These are phyloP conservation scores for Malurus splendens DNA, from an alignment of 2,797 vertebrate species.

Conservation along the genomic window DNA sequence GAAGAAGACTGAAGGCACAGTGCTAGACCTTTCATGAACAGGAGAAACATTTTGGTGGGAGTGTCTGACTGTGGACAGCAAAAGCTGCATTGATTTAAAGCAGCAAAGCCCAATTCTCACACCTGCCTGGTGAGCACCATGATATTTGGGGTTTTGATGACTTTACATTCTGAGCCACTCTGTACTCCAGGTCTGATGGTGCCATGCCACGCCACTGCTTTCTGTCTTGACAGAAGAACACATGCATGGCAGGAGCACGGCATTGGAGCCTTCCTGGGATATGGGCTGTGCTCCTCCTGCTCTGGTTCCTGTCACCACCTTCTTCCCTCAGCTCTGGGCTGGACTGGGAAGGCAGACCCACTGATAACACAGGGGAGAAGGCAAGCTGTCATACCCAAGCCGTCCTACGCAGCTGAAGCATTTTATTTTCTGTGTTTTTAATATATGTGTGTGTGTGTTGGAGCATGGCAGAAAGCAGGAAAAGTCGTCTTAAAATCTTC, in stretches of 20 bases:
- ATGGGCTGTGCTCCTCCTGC: neutral
- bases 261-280: neutral
- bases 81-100: neutral
- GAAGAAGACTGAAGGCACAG: rapidly evolving
- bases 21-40: neutral
- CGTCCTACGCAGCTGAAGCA: neutral
- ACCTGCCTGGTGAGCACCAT: neutral
- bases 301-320: neutral
- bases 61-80: neutral
- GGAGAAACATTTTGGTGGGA: neutral
- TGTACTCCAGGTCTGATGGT: neutral
- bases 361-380: neutral
- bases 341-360: neutral
- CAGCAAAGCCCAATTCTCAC: neutral
- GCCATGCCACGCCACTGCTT: rapidly evolving
- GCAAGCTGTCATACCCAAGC: neutral
- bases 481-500: neutral
- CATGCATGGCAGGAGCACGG: rapidly evolving
- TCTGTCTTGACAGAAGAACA: neutral
- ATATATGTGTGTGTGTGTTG: neutral
- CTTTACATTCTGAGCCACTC: neutral
- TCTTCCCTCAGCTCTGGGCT: neutral
- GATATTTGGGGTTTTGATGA: neutral
- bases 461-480: neutral
- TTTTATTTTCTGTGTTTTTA: neutral